These are phyloP conservation scores for Lysiphlebus fabarum DNA, from an alignment of 1,140 invertebrate species.

Conservation along the genomic window DNA sequence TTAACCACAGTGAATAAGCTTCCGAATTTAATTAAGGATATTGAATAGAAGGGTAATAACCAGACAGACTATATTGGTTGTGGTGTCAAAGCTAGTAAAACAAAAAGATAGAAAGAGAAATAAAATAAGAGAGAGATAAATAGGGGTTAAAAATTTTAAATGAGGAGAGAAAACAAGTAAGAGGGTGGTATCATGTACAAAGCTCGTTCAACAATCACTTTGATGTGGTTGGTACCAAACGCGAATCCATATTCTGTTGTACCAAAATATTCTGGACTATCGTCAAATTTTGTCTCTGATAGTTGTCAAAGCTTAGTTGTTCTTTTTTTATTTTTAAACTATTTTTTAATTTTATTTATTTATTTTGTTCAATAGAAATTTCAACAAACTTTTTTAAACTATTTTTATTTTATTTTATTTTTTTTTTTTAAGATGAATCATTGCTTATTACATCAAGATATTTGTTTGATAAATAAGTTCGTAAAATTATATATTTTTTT, in stretches of 20 bases:
- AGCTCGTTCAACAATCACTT: conserved; percentile 49
- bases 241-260: conserved; percentile 27
- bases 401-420: too few relatives aligned
- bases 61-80: conserved; percentile 50
- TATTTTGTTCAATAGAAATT: too few relatives aligned
- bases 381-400: too few relatives aligned
- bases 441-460: too few relatives aligned
- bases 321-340: too few relatives aligned
- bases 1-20: conserved; percentile 56
- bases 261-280: conserved; percentile 1
- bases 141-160: background rate
- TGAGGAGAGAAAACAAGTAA: background rate
- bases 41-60: conserved; percentile 55
- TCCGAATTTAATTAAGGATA: conserved; percentile 57
- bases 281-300: background rate
- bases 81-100: conserved; percentile 51
- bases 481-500: too few relatives aligned
- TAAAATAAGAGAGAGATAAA: background rate
- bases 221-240: conserved; percentile 55
- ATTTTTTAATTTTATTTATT: too few relatives aligned
- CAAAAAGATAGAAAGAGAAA: background rate
- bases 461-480: too few relatives aligned
- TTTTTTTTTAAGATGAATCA: too few relatives aligned
- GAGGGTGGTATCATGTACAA: conserved; percentile 48
- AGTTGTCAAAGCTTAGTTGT: too few relatives aligned